Evolutionary conservation across 2,113 vertebrate genomes (phyloP).

Genomic region (Rattus norvegicus): GRCr8 NC_086036.1:40467001-40467500

Average conservation of each 20-base stretch:
- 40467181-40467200: background rate
- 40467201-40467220: background rate
- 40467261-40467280: background rate
- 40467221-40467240: background rate
- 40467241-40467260: background rate
- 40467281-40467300: background rate
- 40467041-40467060: background rate
- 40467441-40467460: background rate
- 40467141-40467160: background rate
- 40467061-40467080: background rate
- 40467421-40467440: background rate
- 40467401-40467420: background rate
- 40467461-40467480: background rate
- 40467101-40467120: background rate
- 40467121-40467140: background rate
- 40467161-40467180: background rate
- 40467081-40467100: slow-evolving; percentile 9
- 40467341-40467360: background rate
- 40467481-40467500: background rate
- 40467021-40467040: background rate
- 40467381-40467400: background rate
- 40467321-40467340: background rate
- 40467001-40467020: background rate
- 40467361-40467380: background rate
- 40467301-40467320: background rate